Conservation (phyloP, 2,888 invertebrate genomes). For the Drepana falcataria region DNA sequence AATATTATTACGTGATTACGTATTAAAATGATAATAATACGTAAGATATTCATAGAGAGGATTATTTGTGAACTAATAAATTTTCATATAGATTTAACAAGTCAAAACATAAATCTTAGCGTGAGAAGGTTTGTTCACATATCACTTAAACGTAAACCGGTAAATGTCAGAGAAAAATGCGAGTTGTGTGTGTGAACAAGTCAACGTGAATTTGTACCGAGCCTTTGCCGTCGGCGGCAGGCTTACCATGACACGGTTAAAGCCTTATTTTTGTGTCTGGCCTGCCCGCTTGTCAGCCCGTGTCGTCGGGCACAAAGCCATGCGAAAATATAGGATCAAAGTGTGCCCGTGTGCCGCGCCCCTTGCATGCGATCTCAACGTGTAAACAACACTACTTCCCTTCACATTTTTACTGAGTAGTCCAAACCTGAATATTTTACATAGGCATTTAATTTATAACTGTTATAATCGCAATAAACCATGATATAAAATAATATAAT, state of each 20-base stretch:
- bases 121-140: too few species aligned
- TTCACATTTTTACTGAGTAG: constrained; percentile 38
- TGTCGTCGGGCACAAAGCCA: constrained; percentile 73
- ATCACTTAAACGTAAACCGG: constrained; percentile 35
- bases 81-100: too few species aligned
- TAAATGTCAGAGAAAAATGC: constrained; percentile 38
- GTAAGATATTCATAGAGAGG: too few species aligned
- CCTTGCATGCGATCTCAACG: constrained; percentile 49
- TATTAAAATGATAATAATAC: too few species aligned
- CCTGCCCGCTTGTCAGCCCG: constrained; percentile 74
- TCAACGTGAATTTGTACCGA: constrained; percentile 72
- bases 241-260: constrained; percentile 77
- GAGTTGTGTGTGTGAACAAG: constrained; percentile 53
- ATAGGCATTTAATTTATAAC: too few species aligned
- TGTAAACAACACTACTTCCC: constrained; percentile 45
- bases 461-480: too few species aligned
- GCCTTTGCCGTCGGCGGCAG: constrained; percentile 77
- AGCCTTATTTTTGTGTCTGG: constrained; percentile 78
- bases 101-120: too few species aligned
- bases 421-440: too few species aligned
- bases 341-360: constrained; percentile 63
- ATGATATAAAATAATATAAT: too few species aligned
- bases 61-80: too few species aligned
- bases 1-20: too few species aligned
- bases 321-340: constrained; percentile 76